Percentiles rank a stretch among this genome's conserved stretches.
Evolutionary conservation across 2,888 invertebrate genomes (phyloP).

Genomic region (Tachina fera): DNA sequence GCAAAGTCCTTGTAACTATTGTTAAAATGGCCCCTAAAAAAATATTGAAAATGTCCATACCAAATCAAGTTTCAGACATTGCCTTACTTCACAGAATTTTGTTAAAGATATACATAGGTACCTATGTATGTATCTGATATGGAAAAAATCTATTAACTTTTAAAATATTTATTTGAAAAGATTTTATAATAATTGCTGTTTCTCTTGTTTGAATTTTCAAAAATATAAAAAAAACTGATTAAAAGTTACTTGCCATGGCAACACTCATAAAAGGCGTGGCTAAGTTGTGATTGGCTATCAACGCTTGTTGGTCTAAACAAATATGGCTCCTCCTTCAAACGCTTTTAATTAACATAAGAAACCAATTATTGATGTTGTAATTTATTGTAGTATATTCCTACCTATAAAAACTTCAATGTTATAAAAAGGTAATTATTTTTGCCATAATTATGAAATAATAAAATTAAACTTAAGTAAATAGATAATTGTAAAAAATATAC

Average conservation of each 20-base stretch:
- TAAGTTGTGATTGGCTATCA: constrained; percentile 23
- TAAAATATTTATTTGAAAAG: background rate
- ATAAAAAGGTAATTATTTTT: background rate
- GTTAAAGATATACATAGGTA: no score
- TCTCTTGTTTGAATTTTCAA: background rate
- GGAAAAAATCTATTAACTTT: no score
- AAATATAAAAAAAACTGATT: background rate
- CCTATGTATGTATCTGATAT: no score
- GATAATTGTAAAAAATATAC: background rate
- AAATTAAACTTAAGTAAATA: background rate
- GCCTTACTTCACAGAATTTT: no score
- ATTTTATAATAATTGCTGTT: background rate
- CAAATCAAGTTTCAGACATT: no score
- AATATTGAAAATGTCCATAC: no score
- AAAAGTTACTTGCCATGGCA: constrained; percentile 11
- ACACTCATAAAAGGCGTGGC: constrained; percentile 34
- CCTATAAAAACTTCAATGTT: background rate
- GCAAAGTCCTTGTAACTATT: no score
- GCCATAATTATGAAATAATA: background rate
- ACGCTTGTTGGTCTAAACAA: background rate
- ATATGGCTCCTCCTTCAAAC: constrained; percentile 9
- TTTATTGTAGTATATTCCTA: background rate
- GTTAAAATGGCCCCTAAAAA: no score
- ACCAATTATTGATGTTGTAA: background rate
- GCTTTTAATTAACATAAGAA: background rate